Conservation (phyloP, 1,140 invertebrate species). For the Ruditapes philippinarum region DNA sequence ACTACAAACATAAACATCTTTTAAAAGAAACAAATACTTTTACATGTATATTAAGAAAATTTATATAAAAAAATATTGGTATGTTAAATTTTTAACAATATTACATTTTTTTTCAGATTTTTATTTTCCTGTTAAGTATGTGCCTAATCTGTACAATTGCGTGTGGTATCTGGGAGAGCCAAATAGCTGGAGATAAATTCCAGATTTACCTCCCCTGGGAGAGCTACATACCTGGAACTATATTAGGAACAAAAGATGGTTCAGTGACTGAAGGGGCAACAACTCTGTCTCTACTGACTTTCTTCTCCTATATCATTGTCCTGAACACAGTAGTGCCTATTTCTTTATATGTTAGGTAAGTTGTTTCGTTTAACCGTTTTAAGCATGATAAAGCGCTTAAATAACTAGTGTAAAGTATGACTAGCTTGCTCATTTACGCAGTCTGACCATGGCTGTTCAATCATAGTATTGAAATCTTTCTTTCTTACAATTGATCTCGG, state of each 20-base stretch:
- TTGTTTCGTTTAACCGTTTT: too few relatives aligned
- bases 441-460: too few relatives aligned
- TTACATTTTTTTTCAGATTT: conserved; percentile 92
- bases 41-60: too few relatives aligned
- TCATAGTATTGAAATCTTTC: too few relatives aligned
- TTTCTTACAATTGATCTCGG: too few relatives aligned
- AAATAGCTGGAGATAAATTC: conserved; percentile 91
- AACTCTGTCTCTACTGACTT: conserved; percentile 97
- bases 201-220: conserved; percentile 98
- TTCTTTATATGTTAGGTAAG: conserved; percentile 98
- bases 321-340: conserved; percentile 99
- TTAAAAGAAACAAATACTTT: too few relatives aligned
- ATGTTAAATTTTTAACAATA: too few relatives aligned
- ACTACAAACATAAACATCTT: too few relatives aligned
- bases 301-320: conserved; percentile 99
- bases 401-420: too few relatives aligned
- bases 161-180: conserved; percentile 98
- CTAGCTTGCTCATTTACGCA: too few relatives aligned
- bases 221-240: conserved; percentile 91
- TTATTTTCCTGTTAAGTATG: conserved; percentile 98
- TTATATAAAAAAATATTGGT: too few relatives aligned
- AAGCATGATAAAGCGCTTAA: too few relatives aligned
- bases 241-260: conserved; percentile 65
- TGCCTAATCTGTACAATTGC: conserved; percentile 99
- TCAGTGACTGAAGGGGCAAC: conserved; percentile 91